Evolutionary conservation across 2,797 vertebrate species (phyloP), one percentile per base, ranked within the genome.

Genomic region (Taeniopygia guttata): DNA sequence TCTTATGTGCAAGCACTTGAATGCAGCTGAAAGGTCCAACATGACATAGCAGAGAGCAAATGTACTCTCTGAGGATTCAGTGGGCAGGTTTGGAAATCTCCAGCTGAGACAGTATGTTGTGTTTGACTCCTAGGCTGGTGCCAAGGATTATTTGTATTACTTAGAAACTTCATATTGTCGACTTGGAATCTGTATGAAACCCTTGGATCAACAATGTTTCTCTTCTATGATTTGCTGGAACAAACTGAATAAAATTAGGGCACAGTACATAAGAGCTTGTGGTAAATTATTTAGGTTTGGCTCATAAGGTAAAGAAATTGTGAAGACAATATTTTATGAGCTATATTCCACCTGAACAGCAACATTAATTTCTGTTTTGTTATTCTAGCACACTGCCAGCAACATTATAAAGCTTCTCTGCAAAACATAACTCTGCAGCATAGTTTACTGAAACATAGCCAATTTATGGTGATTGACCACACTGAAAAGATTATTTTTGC

Each of bases 91-190:
- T 76, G 56, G 0, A 3, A 76, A 63, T 63, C 70, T 86, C 56
- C 13, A 6, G 6, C 63, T 67, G 42, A 70, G 38, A 38, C 25
- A 5, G 1, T n/a, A 16, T 87, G 68, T 26, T 77, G 36, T 55
- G 46, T 64, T 83, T 90, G 29, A 55, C 56, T 64, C 34, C 45
- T 67, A 62, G 66, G 45, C 54, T 96, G 74, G 77, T 94, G 87
- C 56, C 66, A 49, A 80, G 30, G 85, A 89, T 95, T 79, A 89
- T 72, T 86, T 86, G 54, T 90, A 87, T 93, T 72, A 43, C 73
- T 92, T 94, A 95, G 86, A 95, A 94, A 94, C 42, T 81, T 96
- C 92, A 21, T 91, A 76, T 85, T 89, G 38, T 91, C 74, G 87
- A 66, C 42, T 93, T 94, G 80, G 81, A 93, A 90, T 95, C 48